A percentile compares a stretch with the other conserved stretches of the same genome.
Conservation (phyloP, 2,797 vertebrate genomes). For the Hoplostethus atlanticus region DNA sequence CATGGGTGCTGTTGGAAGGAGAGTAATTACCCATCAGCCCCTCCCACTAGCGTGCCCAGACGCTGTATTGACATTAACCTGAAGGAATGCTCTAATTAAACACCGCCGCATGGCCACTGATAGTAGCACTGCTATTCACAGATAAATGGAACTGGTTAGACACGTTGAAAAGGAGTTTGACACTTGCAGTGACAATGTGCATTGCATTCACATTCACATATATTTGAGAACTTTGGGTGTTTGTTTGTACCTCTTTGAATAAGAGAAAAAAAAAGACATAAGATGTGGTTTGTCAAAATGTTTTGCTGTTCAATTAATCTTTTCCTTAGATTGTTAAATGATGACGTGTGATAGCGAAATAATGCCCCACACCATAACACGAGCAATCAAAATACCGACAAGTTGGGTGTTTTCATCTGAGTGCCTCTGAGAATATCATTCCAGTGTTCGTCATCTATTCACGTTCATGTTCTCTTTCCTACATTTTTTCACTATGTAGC, state of each 20-base stretch:
- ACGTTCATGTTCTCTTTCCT: background rate
- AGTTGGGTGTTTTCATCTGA: background rate
- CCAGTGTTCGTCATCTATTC: background rate
- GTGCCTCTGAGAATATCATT: background rate
- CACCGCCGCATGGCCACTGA: background rate
- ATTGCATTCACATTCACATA: background rate
- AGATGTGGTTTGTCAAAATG: background rate
- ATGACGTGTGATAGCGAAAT: background rate
- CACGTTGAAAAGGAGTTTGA: slow-evolving; percentile 10
- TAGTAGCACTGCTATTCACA: slow-evolving; percentile 13
- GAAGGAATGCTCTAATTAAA: slow-evolving; percentile 51
- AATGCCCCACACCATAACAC: background rate
- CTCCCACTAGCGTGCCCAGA: slow-evolving; percentile 39
- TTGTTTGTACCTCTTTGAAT: background rate
- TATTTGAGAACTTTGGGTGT: background rate
- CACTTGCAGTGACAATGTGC: background rate
- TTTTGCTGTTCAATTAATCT: background rate
- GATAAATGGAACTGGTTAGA: slow-evolving; percentile 12
- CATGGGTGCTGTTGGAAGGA: slow-evolving; percentile 33
- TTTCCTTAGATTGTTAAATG: background rate
- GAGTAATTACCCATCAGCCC: slow-evolving; percentile 39
- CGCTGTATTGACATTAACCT: slow-evolving; percentile 39
- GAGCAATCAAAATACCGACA: background rate
- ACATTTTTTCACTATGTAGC: slow-evolving; percentile 7
- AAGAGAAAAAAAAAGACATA: background rate